Percentiles rank a stretch among this genome's conserved stretches.
Evolutionary conservation across 2,888 invertebrate species (phyloP).

Genomic region (Drosophila paranaensis): DNA sequence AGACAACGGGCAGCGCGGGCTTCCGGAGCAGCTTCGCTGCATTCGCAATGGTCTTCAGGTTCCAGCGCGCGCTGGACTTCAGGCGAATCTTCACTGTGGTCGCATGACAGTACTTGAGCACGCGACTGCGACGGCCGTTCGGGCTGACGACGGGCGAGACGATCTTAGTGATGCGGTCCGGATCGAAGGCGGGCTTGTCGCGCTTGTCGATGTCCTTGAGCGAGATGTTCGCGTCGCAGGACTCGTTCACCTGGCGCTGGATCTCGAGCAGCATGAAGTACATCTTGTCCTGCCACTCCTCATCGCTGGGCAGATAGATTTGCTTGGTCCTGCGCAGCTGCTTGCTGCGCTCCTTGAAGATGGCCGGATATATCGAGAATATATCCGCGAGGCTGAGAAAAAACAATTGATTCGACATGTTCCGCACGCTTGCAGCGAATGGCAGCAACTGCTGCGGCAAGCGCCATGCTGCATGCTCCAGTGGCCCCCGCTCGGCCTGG

Average conservation of each 20-base stretch:
- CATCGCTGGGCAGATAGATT: slow-evolving; percentile 86
- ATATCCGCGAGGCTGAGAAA: slow-evolving; percentile 85
- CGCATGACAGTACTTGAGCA: slow-evolving; percentile 62
- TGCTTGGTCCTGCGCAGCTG: slow-evolving; percentile 83
- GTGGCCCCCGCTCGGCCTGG: slow-evolving; percentile 45
- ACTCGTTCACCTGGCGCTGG: slow-evolving; percentile 85
- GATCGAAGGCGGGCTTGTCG: slow-evolving; percentile 80
- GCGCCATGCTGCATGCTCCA: slow-evolving; percentile 10
- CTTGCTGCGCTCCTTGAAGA: slow-evolving; percentile 87
- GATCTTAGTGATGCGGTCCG: slow-evolving; percentile 64
- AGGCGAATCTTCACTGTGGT: slow-evolving; percentile 74
- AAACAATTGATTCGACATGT: slow-evolving; percentile 83
- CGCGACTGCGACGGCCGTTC: slow-evolving; percentile 58
- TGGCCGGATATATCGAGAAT: slow-evolving; percentile 88
- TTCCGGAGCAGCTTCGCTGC: slow-evolving; percentile 81
- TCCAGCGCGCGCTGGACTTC: slow-evolving; percentile 74
- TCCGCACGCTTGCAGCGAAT: slow-evolving; percentile 49
- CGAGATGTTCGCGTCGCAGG: slow-evolving; percentile 78
- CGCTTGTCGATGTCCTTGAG: slow-evolving; percentile 68
- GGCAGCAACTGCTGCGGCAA: slow-evolving; percentile 43
- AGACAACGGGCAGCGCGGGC: slow-evolving; percentile 75
- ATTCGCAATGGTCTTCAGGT: slow-evolving; percentile 78
- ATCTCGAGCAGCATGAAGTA: slow-evolving; percentile 86
- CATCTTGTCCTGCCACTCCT: slow-evolving; percentile 86
- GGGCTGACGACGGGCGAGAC: slow-evolving; percentile 76